phyloP scores from a whole-genome alignment of 2,113 vertebrate species.

The Indicator maculatus region DNA sequence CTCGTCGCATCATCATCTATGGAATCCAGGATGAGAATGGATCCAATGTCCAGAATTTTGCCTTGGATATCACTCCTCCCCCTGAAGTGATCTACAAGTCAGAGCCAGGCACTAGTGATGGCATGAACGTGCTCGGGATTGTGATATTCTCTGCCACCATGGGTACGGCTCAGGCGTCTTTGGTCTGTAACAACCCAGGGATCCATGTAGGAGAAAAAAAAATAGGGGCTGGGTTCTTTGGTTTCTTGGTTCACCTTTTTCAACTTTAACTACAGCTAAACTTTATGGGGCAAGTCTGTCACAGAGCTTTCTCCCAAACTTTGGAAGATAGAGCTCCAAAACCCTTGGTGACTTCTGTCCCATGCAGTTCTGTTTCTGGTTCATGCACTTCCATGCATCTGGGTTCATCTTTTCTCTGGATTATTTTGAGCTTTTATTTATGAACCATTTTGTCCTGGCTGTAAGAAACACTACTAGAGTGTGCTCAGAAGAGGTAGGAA shows the following conservation, averaged over 20 bases:
- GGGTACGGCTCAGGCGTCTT: constrained; percentile 78
- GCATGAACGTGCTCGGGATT: constrained; percentile 98
- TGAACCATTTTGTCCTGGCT: not conserved
- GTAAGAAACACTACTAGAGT: not conserved
- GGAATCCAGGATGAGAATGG: constrained; percentile 93
- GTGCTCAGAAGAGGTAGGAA: not conserved
- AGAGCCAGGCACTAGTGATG: constrained; percentile 90
- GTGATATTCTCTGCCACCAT: constrained; percentile 98
- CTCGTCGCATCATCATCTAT: constrained; percentile 85
- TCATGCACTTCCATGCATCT: not conserved
- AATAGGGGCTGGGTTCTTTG: not conserved
- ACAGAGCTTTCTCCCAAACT: not conserved
- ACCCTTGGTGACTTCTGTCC: not conserved
- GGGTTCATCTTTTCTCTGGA: not conserved
- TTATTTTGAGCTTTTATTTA: not conserved
- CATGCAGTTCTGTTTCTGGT: not conserved
- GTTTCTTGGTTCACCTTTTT: not conserved
- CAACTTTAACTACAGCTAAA: not conserved
- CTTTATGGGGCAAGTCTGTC: not conserved
- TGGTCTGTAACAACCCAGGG: not conserved
- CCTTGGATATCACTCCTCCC: constrained; percentile 91
- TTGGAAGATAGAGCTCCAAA: not conserved
- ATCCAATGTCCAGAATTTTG: constrained; percentile 89
- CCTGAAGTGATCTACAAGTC: constrained; percentile 92
- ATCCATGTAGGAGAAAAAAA: not conserved